Evolutionary conservation across 1,140 invertebrate species (phyloP).

Genomic region (Drusus annulatus): DNA sequence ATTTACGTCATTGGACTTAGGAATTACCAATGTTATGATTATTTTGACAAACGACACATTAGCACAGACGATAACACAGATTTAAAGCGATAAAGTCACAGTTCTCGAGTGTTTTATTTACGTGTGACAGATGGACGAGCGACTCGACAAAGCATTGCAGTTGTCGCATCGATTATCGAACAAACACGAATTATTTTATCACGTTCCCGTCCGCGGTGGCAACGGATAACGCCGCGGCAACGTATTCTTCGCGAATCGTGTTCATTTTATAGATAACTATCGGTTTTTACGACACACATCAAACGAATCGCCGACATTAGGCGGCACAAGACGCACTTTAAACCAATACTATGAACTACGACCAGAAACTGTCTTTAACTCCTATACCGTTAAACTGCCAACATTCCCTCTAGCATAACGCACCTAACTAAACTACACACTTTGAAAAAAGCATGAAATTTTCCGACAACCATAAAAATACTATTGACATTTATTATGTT

Average conservation of each 20-base stretch:
- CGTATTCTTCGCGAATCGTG: background rate
- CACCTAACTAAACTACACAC: no score
- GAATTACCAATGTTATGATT: no score
- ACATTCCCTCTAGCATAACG: background rate
- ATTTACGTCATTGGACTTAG: no score
- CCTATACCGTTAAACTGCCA: constrained; percentile 9
- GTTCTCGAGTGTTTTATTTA: constrained; percentile 43
- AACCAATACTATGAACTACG: no score
- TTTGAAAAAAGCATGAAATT: no score
- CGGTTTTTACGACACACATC: background rate
- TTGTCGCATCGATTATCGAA: background rate
- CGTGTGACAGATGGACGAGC: constrained; percentile 38
- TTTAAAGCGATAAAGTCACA: background rate
- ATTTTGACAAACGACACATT: background rate
- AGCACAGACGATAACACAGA: background rate
- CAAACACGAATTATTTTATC: constrained; percentile 21
- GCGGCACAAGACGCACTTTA: background rate
- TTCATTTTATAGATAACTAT: constrained; percentile 39
- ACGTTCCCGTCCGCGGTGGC: constrained; percentile 3
- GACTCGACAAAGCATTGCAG: constrained; percentile 12
- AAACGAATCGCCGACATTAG: constrained; percentile 10
- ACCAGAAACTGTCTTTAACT: constrained; percentile 7
- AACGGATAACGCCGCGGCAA: background rate
- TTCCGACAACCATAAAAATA: no score
- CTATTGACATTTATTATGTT: no score